phyloP scores from a whole-genome alignment of 1,140 invertebrate species.

The Sycophaga agraensis region DNA sequence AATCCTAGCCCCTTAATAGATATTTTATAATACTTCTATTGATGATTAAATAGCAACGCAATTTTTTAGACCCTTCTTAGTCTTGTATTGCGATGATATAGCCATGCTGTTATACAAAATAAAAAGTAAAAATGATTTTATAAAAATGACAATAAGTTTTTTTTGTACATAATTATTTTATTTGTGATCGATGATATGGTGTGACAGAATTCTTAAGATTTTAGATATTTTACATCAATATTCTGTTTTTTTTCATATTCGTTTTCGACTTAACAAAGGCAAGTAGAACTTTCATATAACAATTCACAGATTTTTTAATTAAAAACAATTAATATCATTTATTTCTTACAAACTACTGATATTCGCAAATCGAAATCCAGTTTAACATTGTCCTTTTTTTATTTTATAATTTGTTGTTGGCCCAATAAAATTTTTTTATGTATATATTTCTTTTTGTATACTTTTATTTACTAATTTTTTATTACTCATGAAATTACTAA shows the following conservation, averaged over 20 bases:
- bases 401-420: no score
- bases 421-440: no score
- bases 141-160: constrained; percentile 17
- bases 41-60: no score
- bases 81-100: constrained; percentile 14
- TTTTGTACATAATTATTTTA: constrained; percentile 32
- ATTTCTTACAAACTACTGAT: constrained; percentile 35
- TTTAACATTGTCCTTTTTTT: no score
- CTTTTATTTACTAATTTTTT: no score
- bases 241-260: background rate
- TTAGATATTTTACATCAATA: background rate
- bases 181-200: constrained; percentile 37
- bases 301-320: background rate
- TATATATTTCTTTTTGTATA: no score
- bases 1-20: no score
- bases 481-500: background rate
- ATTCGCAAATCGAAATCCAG: no score
- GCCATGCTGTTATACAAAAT: constrained; percentile 3
- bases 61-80: constrained; percentile 16
- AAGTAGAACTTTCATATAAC: constrained; percentile 16
- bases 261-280: constrained; percentile 7
- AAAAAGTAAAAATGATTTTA: constrained; percentile 19
- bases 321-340: constrained; percentile 20
- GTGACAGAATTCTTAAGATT: constrained; percentile 29
- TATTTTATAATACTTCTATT: no score